Base-by-base conservation (phyloP, 1,140 invertebrate species). In the Diabrotica virgifera region DNA sequence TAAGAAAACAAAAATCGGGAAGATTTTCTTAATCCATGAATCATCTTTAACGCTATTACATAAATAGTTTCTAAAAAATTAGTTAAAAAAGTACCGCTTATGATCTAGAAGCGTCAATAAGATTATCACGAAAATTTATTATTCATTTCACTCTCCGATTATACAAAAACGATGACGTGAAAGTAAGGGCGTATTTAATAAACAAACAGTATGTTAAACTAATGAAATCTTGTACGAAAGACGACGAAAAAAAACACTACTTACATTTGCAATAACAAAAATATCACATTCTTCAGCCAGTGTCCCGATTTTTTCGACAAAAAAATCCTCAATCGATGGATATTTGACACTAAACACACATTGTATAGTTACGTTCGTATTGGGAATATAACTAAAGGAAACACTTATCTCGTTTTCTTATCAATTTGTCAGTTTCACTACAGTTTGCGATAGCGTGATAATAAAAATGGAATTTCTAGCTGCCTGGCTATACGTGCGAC, bases 371-470 rank as follows among this genome's bases (percentile, higher is more conserved):
- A 24, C 24, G 24, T 50, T 12, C 54, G 52, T 6, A 35, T 62
- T 14, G 35, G 37, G 60, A 37, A 13, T 54, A 54, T 62, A 53
- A 62, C 60, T 62, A 54, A 46, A 62, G 60, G 60, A 62, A 62
- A 62, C 37, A 10, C 60, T 62, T 62, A 62, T 62, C 60, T 62
- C 37, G 10, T 14, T 40, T 52, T 12, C 60, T 62, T 62, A 62
- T 62, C 60, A 62, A 8, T 46, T 50, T 62, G 60, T 62, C 60
- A 62, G 51, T 60, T 60, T 60, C 59, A 60, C 40, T 60, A 51
- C 14, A 52, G 58, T 59, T 59, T 50, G 37, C 40, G 40, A 46
- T 46, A 46, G n/a, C 40, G 40, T 24, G 24, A 24, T 24, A 24
- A 24, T 24, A 24, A 24, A 46, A 46, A 46, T 46, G 40, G 40